Base-by-base conservation (phyloP, 2,888 invertebrate species). In the Slavum lentiscoides region DNA sequence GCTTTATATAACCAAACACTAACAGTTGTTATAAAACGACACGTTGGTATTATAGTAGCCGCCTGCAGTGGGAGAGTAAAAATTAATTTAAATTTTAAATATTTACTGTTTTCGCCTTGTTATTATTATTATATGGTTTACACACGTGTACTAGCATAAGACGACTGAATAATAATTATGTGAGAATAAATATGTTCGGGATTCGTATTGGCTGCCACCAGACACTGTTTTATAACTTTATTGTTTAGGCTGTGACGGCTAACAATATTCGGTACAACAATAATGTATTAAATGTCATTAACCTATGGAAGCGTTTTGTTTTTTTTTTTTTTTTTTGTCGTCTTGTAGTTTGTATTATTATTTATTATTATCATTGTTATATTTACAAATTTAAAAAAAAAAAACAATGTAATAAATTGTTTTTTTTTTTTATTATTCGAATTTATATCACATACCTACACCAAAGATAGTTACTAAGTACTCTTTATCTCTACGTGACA, bases 221-320 rank as follows among this genome's bases (percentile, higher is more conserved):
- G 62, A 80, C 30, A 4, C 64, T 37, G 39, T 70, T 80, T 70
- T 39, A 80, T 70, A 70, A 55, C 55, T 62, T 19, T 72, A 64
- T 70, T 80, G 77, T 80, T 80, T 80, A 64, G 53, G 77, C 49
- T 77, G n/a, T 59, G n/a, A n/a, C 37, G n/a, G 23, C 37, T 70
- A 80, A 58, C n/a, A 64, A 70, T 11, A 49, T 64, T 62, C 7
- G 19, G 55, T 55, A 19, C 0, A 64, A 70, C 61, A 69, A 80
- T 72, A 77, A 77, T 62, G 30, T 30, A 80, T 70, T 55, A 70
- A 70, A 69, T 55, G 77, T 72, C 70, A 70, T 80, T 77, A 70
- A 77, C 77, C 70, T 55, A 64, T 37, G 55, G 17, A 66, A 74
- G 37, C 37, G 49, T n/a, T 64, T 64, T 21, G 62, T 64, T 37